A percentile compares a stretch with the other conserved stretches of the same genome.
Conservation (phyloP, 2,113 vertebrate genomes). For the Sinocyclocheilus maitianheensis region DNA sequence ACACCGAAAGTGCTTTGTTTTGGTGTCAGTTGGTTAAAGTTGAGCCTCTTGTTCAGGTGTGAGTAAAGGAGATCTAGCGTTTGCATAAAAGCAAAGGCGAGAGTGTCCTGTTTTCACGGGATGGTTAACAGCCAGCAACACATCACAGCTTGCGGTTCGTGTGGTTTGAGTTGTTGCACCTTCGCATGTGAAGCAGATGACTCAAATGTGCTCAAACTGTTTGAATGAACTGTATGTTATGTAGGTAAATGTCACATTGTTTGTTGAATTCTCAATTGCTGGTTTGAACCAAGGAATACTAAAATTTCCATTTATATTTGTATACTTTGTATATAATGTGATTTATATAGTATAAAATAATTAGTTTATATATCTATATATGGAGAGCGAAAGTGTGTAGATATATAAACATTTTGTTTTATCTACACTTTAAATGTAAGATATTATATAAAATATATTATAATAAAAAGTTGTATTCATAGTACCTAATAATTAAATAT, state of each 20-base stretch:
- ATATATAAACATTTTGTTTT: too few species aligned
- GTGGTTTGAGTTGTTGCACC: conserved; percentile 35
- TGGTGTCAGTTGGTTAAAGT: not conserved
- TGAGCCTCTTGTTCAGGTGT: not conserved
- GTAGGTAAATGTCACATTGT: too few species aligned
- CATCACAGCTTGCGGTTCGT: conserved; percentile 11
- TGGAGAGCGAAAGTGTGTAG: too few species aligned
- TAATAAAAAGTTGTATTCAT: too few species aligned
- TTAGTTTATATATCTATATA: too few species aligned
- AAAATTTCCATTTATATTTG: not conserved
- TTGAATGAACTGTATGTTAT: not conserved
- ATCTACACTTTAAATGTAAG: too few species aligned
- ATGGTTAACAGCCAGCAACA: not conserved
- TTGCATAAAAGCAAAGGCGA: not conserved
- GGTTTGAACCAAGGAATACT: not conserved
- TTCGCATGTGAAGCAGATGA: not conserved
- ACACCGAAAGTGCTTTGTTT: not conserved
- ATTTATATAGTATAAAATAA: too few species aligned
- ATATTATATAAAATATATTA: too few species aligned
- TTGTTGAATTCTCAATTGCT: not conserved
- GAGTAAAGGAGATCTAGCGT: not conserved
- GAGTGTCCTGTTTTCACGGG: not conserved
- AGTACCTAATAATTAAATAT: too few species aligned
- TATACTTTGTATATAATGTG: not conserved
- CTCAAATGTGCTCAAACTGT: not conserved